Evolutionary conservation across 2,888 invertebrate species (phyloP).

Genomic region (Alsophila aescularia): DNA sequence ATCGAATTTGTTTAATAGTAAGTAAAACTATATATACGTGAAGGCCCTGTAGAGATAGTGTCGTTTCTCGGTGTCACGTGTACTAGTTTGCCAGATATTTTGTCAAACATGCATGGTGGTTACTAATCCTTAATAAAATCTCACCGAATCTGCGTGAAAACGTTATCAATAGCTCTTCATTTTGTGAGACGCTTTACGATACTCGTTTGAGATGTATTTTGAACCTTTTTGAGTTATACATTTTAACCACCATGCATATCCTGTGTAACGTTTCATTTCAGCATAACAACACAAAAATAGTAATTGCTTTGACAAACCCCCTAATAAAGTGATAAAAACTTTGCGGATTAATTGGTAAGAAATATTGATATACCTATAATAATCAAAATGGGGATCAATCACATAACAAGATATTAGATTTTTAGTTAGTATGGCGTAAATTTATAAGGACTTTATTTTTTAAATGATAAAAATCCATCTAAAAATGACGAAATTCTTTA

Average conservation of each 20-base stretch:
- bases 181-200: no score
- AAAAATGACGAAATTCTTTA: no score
- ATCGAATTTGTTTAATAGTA: no score
- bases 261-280: slow-evolving; percentile 61
- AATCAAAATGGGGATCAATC: no score
- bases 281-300: slow-evolving; percentile 51
- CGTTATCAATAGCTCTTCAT: slow-evolving; percentile 4
- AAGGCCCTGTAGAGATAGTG: no score
- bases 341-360: slow-evolving; percentile 29
- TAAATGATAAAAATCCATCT: no score
- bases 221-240: neutral
- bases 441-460: no score
- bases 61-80: neutral
- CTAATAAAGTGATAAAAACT: slow-evolving; percentile 47
- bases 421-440: no score
- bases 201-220: no score
- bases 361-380: slow-evolving; percentile 9
- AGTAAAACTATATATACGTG: no score
- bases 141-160: slow-evolving; percentile 21
- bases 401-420: no score
- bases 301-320: slow-evolving; percentile 54
- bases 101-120: slow-evolving; percentile 64
- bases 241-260: slow-evolving; percentile 56
- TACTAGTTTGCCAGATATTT: slow-evolving; percentile 71
- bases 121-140: slow-evolving; percentile 22